A percentile compares a stretch with the other conserved stretches of the same genome.
phyloP scores from a whole-genome alignment of 2,888 invertebrate genomes.

The Pseudoips prasinana region DNA sequence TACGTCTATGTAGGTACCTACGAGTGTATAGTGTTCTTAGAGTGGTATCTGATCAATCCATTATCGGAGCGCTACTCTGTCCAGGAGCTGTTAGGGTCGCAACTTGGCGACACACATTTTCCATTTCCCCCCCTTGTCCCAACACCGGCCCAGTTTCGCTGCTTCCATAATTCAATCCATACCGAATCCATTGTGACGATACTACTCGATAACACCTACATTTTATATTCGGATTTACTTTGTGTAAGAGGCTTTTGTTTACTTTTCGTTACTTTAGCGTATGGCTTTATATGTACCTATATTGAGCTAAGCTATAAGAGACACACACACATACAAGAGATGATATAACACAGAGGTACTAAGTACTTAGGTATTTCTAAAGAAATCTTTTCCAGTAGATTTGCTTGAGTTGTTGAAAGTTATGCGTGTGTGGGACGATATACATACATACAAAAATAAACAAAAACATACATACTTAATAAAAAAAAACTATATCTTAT shows the following conservation, averaged over 20 bases:
- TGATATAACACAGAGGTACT: no score
- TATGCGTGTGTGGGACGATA: no score
- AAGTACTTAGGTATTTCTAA: no score
- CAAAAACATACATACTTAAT: no score
- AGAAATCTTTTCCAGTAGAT: no score
- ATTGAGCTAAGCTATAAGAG: no score
- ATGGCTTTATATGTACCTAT: constrained; percentile 14
- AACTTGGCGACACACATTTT: constrained; percentile 79
- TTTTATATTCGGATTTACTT: constrained; percentile 7
- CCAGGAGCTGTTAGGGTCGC: constrained; percentile 68
- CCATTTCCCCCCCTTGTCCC: constrained; percentile 73
- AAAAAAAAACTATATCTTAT: no score
- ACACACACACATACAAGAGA: no score
- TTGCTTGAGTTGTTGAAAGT: no score
- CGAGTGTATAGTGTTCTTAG: constrained; percentile 34
- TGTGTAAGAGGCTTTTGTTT: background rate
- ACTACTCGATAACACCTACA: constrained; percentile 22
- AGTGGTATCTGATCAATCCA: constrained; percentile 78
- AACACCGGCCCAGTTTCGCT: constrained; percentile 63
- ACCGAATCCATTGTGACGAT: constrained; percentile 63
- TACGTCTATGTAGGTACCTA: no score
- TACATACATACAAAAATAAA: no score
- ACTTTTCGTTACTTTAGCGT: no score
- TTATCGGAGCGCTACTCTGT: constrained; percentile 64
- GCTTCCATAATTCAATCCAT: constrained; percentile 77